These are phyloP conservation scores for Encarsia formosa DNA, from an alignment of 2,888 invertebrate genomes.

Conservation along the genomic window DNA sequence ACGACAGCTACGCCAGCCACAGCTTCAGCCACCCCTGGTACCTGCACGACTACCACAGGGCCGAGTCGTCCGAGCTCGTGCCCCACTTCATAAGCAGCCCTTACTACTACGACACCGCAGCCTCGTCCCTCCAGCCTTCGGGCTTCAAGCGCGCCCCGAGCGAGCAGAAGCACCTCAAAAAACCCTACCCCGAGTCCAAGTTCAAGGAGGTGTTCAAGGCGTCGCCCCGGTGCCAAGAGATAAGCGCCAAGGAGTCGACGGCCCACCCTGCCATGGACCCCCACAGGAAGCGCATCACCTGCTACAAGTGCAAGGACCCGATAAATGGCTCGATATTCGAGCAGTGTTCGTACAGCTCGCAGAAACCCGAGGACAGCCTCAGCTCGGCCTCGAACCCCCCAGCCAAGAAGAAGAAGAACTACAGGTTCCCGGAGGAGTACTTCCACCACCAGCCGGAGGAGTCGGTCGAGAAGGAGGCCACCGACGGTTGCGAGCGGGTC, in stretches of 20 bases:
- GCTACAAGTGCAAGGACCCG: conserved; percentile 56
- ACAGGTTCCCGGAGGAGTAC: conserved; percentile 46
- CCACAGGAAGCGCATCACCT: conserved; percentile 47
- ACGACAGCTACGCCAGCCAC: too few species aligned
- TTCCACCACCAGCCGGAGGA: conserved; percentile 41
- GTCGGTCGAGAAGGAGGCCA: conserved; percentile 55
- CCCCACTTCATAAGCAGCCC: conserved; percentile 13
- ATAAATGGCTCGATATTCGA: conserved; percentile 54
- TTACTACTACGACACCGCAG: too few species aligned
- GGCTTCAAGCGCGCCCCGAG: too few species aligned
- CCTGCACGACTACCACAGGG: too few species aligned
- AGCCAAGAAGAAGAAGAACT: conserved; percentile 2
- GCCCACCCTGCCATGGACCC: not conserved
- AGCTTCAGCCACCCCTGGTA: too few species aligned
- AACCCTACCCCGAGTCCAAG: conserved; percentile 35
- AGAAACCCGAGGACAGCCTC: conserved; percentile 27
- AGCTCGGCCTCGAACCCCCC: not conserved
- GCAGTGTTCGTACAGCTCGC: conserved; percentile 56
- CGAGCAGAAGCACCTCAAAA: conserved; percentile 31
- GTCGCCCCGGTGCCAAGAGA: conserved; percentile 37
- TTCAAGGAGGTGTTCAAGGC: conserved; percentile 34
- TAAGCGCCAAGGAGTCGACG: conserved; percentile 23
- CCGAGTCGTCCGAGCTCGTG: conserved; percentile 18
- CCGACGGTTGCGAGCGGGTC: conserved; percentile 65
- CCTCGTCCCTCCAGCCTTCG: too few species aligned